Conservation (phyloP, 2,113 vertebrate species). For the Brienomyrus brachyistius region DNA sequence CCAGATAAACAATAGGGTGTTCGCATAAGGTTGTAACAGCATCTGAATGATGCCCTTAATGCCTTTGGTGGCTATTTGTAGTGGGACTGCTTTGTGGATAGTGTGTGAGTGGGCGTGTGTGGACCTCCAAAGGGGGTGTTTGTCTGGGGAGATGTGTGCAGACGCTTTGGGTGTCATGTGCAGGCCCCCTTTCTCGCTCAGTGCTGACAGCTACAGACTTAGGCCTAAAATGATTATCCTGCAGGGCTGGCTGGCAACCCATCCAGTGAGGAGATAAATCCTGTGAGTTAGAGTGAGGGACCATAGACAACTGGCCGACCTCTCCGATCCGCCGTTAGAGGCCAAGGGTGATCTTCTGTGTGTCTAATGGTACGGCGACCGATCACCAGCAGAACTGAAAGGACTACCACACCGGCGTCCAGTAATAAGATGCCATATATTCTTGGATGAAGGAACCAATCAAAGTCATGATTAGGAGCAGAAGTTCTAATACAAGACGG, state of each 20-base stretch:
- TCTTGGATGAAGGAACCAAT: neutral
- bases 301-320: slow-evolving; percentile 67
- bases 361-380: slow-evolving; percentile 59
- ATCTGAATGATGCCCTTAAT: neutral
- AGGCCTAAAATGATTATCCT: slow-evolving; percentile 66
- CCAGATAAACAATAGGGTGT: neutral
- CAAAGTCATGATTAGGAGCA: neutral
- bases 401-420: slow-evolving; percentile 29
- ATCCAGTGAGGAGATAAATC: slow-evolving; percentile 67
- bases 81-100: neutral
- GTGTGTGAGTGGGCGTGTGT: neutral
- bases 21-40: neutral
- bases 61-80: neutral
- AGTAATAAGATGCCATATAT: neutral
- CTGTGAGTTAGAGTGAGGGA: slow-evolving; percentile 63
- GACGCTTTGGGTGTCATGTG: slow-evolving; percentile 50
- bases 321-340: slow-evolving; percentile 58
- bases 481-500: neutral
- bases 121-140: slow-evolving; percentile 44
- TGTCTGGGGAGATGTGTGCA: slow-evolving; percentile 30
- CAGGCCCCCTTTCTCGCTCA: slow-evolving; percentile 56
- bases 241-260: slow-evolving; percentile 60
- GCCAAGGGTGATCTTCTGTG: slow-evolving; percentile 43
- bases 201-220: slow-evolving; percentile 66
- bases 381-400: slow-evolving; percentile 37